Evolutionary conservation across 2,888 invertebrate species (phyloP).

Genomic region (Pyrocoelia pectoralis): DNA sequence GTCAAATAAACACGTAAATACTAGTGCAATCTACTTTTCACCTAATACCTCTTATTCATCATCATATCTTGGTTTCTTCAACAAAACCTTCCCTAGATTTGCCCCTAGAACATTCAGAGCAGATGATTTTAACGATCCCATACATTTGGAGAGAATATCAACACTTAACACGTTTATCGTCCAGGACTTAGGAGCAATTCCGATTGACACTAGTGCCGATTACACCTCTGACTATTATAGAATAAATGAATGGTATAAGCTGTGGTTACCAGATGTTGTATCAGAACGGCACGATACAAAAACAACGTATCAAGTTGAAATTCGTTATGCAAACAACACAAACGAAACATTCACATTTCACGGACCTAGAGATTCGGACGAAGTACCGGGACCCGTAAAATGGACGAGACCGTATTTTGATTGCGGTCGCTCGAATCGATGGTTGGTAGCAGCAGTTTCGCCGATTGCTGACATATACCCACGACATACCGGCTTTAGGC

Average conservation of each 20-base stretch:
- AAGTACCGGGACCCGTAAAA: slow-evolving; percentile 90
- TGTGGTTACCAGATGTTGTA: slow-evolving; percentile 91
- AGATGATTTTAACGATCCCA: slow-evolving; percentile 96
- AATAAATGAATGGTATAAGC: slow-evolving; percentile 92
- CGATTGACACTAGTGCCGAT: slow-evolving; percentile 79
- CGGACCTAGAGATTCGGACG: slow-evolving; percentile 91
- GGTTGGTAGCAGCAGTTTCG: slow-evolving; percentile 93
- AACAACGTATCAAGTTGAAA: slow-evolving; percentile 92
- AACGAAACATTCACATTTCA: slow-evolving; percentile 97
- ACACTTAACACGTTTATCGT: slow-evolving; percentile 92
- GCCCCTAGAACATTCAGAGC: slow-evolving; percentile 91
- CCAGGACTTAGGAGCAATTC: slow-evolving; percentile 84
- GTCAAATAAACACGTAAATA: slow-evolving; percentile 89
- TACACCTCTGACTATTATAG: slow-evolving; percentile 91
- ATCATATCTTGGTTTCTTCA: slow-evolving; percentile 94
- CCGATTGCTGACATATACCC: slow-evolving; percentile 97
- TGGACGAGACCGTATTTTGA: slow-evolving; percentile 97
- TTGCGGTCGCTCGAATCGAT: slow-evolving; percentile 93
- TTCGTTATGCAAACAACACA: slow-evolving; percentile 92
- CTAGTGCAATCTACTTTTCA: slow-evolving; percentile 92
- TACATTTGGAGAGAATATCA: slow-evolving; percentile 93
- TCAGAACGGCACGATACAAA: slow-evolving; percentile 85
- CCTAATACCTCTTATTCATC: slow-evolving; percentile 94
- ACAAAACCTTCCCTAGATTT: slow-evolving; percentile 92
- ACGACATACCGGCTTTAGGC: slow-evolving; percentile 89